Evolutionary conservation across 1,140 invertebrate species (phyloP), one percentile per base, ranked within the genome.

Genomic region (Drosophila setifemur): DNA sequence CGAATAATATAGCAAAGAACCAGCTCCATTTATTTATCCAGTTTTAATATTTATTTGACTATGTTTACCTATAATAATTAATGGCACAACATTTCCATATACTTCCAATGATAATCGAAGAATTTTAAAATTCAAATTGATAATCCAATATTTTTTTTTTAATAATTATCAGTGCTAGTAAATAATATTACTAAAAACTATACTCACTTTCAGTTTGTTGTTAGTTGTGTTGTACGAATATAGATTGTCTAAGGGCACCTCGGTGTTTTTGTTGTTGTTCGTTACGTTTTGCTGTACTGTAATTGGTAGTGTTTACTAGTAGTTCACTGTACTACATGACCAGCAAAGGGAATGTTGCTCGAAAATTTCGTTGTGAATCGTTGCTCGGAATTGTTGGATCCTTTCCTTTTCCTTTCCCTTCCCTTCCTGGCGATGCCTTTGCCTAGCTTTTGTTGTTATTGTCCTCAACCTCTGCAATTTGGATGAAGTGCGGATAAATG

Each of bases 201-300:
- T 73, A 70, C 73, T 76, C 16, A 77, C 73, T 60, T 77, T 60
- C 44, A 58, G 50, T 77, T 67, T 26, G 43, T 44, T 67, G 23
- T 47, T 52, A 23, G 16, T 47, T 44, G 21, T 18, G 23, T 73
- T 58, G 52, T 75, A 39, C 31, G 31, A 45, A 44, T 77, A 52
- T 77, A 52, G 73, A 76, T 77, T 76, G 66, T 77, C 67, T 76
- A 77, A 77, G 73, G 73, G 73, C 73, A 77, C 73, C 73, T 58
- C 29, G 75, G 60, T 78, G 53, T n/a, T n/a, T n/a, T 75, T 64
- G 57, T 54, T 55, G 33, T 33, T 50, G 39, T 58, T 70, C 18
- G 40, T 39, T 64, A 29, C 33, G 28, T 70, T 42, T 52, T 48
- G 29, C 21, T 50, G 23, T n/a, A n/a, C n/a, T n/a, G n/a, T n/a